Evolutionary conservation across 2,113 vertebrate species (phyloP), one percentile per base, ranked within the genome.

Genomic region (Eleginops maclovinus): DNA sequence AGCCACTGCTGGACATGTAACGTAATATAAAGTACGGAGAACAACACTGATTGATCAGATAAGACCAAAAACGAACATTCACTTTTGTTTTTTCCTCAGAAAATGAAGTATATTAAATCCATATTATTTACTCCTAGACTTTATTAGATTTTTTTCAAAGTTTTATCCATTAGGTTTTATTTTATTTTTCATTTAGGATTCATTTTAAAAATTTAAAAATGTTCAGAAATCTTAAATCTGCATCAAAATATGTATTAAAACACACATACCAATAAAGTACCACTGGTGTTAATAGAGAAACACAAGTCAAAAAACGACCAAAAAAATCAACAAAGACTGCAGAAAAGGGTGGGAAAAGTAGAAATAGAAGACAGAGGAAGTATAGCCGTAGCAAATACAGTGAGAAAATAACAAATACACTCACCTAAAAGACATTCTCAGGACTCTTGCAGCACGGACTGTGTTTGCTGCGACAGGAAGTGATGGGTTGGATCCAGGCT

Each of bases 401-500:
- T 19, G 44, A 2, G 19, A 4, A 28, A 62, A n/a, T n/a, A n/a
- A n/a, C n/a, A 17, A 67, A 31, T 44, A 66, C 16, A 85, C 90
- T 90, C 61, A 93, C 93, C 88, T 1, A 70, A 51, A 77, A 41
- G 86, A 66, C 91, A 93, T 89, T 5, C 28, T 41, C 0, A 40
- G 17, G 46, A 15, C 69, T 58, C 40, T 8, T 61, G 54, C 15
- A 31, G 47, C 22, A 9, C 10, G 24, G 31, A 56, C n/a, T 26
- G 8, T 46, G 59, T 66, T 11, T 15, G 67, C 60, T 51, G 14
- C 22, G 75, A 13, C 53, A 62, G 51, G 55, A 80, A 56, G 24
- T 59, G 44, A 68, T 4, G 11, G 14, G 2, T 7, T 19, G 11
- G 66, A 51, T 46, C 36, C 21, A 36, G 31, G 17, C 54, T 78